Percentiles rank a stretch among this genome's conserved stretches.
Evolutionary conservation across 2,888 invertebrate species (phyloP).

Genomic region (Mimas tiliae): DNA sequence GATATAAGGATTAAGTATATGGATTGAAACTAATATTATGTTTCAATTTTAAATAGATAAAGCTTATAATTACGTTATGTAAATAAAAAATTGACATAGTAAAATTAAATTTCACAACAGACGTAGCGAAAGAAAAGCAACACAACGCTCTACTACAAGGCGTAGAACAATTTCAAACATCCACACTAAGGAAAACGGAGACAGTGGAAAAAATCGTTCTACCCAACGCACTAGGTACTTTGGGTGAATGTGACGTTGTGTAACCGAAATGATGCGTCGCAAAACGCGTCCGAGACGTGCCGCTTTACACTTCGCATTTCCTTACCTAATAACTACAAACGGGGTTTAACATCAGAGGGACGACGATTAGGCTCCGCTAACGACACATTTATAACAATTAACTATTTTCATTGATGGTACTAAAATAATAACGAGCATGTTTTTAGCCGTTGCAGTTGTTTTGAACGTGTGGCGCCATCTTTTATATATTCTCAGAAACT

Average conservation of each 20-base stretch:
- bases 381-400: conserved; percentile 10
- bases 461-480: conserved; percentile 39
- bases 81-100: conserved; percentile 8
- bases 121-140: conserved; percentile 90
- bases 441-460: conserved; percentile 40
- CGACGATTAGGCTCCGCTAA: conserved; percentile 21
- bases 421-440: conserved; percentile 61
- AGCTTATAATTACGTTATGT: not conserved
- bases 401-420: conserved; percentile 33
- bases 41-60: not conserved
- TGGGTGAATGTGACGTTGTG: conserved; percentile 49
- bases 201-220: conserved; percentile 93
- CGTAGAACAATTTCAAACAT: conserved; percentile 90
- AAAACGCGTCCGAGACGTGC: conserved; percentile 42
- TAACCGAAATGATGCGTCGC: conserved; percentile 36
- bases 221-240: conserved; percentile 93
- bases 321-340: conserved; percentile 28
- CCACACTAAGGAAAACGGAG: conserved; percentile 90
- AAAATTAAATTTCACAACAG: conserved; percentile 66
- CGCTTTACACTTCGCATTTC: conserved; percentile 48
- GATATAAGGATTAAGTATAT: too few relatives aligned
- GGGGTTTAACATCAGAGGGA: conserved; percentile 21
- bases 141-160: conserved; percentile 91
- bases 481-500: conserved; percentile 28
- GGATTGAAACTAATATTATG: too few relatives aligned